Evolutionary conservation across 2,113 vertebrate genomes (phyloP).

Genomic region (Speoplatyrhinus poulsoni): DNA sequence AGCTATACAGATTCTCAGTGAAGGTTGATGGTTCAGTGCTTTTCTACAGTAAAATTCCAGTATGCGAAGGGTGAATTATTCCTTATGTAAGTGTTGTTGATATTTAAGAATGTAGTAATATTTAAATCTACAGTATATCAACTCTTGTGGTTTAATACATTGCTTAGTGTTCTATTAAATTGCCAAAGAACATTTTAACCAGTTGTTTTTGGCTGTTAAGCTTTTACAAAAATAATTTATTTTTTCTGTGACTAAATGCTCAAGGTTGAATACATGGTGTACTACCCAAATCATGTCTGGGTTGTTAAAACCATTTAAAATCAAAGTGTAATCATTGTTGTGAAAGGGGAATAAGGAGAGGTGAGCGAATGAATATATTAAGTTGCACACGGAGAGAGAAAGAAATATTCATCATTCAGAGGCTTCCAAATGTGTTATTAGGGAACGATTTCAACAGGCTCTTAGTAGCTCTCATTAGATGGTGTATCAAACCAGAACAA

Average conservation of each 20-base stretch:
- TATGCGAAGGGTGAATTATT: too few species aligned
- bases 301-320: constrained; percentile 53
- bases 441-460: constrained; percentile 82
- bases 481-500: constrained; percentile 86
- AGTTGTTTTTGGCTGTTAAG: too few species aligned
- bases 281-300: constrained; percentile 26
- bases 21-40: too few species aligned
- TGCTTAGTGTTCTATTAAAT: too few species aligned
- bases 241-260: background rate
- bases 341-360: constrained; percentile 37
- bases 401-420: constrained; percentile 65
- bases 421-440: constrained; percentile 80
- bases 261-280: background rate
- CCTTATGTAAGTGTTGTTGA: too few species aligned
- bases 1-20: too few species aligned
- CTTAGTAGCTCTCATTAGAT: constrained; percentile 84
- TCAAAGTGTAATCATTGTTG: constrained; percentile 51
- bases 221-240: too few species aligned
- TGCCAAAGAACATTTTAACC: too few species aligned
- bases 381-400: constrained; percentile 63
- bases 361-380: constrained; percentile 70
- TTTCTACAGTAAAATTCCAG: too few species aligned
- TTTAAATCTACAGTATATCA: too few species aligned
- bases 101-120: too few species aligned
- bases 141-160: too few species aligned